These are phyloP conservation scores for Bombus fervidus DNA, from an alignment of 1,140 invertebrate genomes.

Conservation along the genomic window DNA sequence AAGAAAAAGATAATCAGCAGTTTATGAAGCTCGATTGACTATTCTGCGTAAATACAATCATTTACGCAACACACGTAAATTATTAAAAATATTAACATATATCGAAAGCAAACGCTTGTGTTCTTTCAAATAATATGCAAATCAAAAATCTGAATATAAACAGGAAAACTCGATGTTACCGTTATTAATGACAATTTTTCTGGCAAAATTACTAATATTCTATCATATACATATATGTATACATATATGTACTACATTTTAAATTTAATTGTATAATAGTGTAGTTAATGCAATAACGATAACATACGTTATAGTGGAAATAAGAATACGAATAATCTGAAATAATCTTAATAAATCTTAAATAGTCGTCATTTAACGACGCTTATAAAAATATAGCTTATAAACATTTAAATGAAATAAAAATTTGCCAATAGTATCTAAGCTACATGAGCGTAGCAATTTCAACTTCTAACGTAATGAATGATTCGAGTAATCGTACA, in stretches of 20 bases:
- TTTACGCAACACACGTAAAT: not conserved
- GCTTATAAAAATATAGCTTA: not conserved
- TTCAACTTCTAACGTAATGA: not conserved
- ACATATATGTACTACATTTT: not conserved
- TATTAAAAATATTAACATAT: not conserved
- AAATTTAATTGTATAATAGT: not conserved
- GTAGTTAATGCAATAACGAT: not conserved
- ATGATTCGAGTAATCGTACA: not conserved
- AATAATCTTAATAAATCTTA: no score
- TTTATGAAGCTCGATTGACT: conserved; percentile 29
- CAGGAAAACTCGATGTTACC: no score
- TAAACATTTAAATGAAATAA: not conserved
- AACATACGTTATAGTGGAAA: not conserved
- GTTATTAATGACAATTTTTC: no score
- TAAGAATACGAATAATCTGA: not conserved
- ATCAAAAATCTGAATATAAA: no score
- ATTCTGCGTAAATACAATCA: not conserved
- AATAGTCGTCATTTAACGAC: not conserved
- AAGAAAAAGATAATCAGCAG: not conserved
- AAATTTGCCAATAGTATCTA: not conserved
- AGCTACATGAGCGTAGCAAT: not conserved
- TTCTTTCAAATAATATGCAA: not conserved
- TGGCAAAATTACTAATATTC: no score
- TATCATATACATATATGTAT: no score
- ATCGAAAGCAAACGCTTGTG: not conserved